These are phyloP conservation scores for Listronotus oregonensis DNA, from an alignment of 1,140 invertebrate species.

Conservation along the genomic window DNA sequence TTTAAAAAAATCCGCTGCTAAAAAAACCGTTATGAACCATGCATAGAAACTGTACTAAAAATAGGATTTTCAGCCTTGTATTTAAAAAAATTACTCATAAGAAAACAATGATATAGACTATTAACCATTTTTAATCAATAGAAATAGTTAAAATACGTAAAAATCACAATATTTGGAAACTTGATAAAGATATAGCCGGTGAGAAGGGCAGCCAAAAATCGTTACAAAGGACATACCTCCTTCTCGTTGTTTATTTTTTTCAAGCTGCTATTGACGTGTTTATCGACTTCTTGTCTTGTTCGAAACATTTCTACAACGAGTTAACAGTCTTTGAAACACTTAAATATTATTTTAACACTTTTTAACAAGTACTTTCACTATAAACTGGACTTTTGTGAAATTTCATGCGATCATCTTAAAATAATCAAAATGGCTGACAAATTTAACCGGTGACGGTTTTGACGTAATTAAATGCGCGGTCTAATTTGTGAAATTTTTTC, in stretches of 20 bases:
- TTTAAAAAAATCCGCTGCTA: slow-evolving; percentile 15
- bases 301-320: slow-evolving; percentile 61
- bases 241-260: slow-evolving; percentile 65
- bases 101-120: not conserved
- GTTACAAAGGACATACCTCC: slow-evolving; percentile 62
- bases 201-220: slow-evolving; percentile 8
- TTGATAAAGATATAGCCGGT: not conserved
- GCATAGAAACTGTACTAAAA: slow-evolving; percentile 4
- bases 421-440: no score
- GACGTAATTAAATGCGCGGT: no score
- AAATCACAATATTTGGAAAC: no score
- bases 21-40: not conserved
- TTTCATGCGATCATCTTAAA: no score
- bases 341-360: no score
- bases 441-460: no score
- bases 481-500: no score
- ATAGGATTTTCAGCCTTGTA: not conserved
- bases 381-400: no score
- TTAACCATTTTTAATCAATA: no score
- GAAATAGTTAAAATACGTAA: no score
- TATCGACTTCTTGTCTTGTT: slow-evolving; percentile 71
- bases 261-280: slow-evolving; percentile 68
- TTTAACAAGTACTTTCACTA: no score
- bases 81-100: not conserved
- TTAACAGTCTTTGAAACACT: no score